Evolutionary conservation across 2,113 vertebrate genomes (phyloP).

Genomic region (Paramisgurnus dabryanus): DNA sequence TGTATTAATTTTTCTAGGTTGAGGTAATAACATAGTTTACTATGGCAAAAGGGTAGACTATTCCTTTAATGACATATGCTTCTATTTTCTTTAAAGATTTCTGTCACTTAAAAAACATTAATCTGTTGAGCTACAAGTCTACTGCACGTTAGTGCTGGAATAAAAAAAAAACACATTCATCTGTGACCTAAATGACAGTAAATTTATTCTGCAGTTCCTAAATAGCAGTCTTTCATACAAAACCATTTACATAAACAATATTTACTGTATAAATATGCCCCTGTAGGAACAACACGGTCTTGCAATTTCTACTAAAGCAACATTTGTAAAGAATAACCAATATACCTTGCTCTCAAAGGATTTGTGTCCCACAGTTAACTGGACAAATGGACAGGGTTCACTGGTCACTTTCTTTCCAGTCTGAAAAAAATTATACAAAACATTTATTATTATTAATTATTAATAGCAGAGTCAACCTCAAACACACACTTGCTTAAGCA

Average conservation of each 20-base stretch:
- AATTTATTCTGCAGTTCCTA: too few relatives aligned
- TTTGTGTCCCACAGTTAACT: constrained; percentile 88
- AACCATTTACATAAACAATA: background rate
- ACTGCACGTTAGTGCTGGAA: too few relatives aligned
- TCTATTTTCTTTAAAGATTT: too few relatives aligned
- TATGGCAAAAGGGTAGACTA: too few relatives aligned
- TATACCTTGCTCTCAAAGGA: constrained; percentile 91
- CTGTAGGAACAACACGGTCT: background rate
- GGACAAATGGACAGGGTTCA: constrained; percentile 89
- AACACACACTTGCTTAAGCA: background rate
- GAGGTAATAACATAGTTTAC: too few relatives aligned
- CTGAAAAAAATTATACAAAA: constrained; percentile 70
- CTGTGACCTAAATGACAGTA: background rate
- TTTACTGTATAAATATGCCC: background rate
- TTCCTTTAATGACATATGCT: too few relatives aligned
- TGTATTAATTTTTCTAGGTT: too few relatives aligned
- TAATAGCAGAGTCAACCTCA: background rate
- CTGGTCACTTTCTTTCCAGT: constrained; percentile 93
- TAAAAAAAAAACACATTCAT: too few relatives aligned
- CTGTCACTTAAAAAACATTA: too few relatives aligned
- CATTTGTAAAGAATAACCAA: background rate
- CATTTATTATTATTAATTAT: too few relatives aligned
- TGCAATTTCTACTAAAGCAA: too few relatives aligned
- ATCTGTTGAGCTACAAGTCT: too few relatives aligned
- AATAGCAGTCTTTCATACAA: background rate